Base-by-base conservation (phyloP, 2,797 vertebrate genomes). In the Mus spretus region DNA sequence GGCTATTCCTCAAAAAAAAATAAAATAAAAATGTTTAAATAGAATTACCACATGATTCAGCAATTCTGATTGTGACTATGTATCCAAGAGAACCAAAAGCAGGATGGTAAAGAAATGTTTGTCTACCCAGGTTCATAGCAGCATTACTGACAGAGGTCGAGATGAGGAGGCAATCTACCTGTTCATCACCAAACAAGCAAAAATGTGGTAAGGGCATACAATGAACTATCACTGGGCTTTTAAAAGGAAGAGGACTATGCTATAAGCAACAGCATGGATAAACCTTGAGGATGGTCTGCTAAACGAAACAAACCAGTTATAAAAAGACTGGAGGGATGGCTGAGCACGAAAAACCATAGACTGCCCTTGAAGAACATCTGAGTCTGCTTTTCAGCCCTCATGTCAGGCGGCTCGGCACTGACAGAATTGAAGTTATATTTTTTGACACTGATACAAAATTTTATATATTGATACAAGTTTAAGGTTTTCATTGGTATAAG, bases 21-120 rank as follows among this genome's bases (percentile, higher is more conserved):
- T n/a, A n/a, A n/a, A n/a, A n/a, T n/a, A n/a, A n/a, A 37, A 37
- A 63, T 34, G 79, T 89, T 93, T 89, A 95, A 96, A 84, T 40
- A 88, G 8, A 90, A 94, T 79, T 82, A 91, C 31, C 22, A 37
- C 57, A 70, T 70, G 57, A n/a, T 80, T 28, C 19, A 89, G 40
- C 40, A 96, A 63, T 70, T 70, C 85, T 63, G n/a, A 6, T 91
- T 96, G 80, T 65, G 34, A 13, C 22, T 84, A 61, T 47, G 7
- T 50, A 83, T 67, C 10, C 37, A 89, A 89, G 31, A 93, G 8
- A 87, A 74, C 44, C 85, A 67, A 94, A 94, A 93, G 14, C 70
- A 75, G 55, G 28, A 7, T 96, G 28, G 22, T 34, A 75, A 75
- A 90, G 81, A 95, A 19, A 70, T 82, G 75, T 86, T 40, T 59